Base-by-base conservation (phyloP, 2,113 vertebrate genomes). In the Lota lota region DNA sequence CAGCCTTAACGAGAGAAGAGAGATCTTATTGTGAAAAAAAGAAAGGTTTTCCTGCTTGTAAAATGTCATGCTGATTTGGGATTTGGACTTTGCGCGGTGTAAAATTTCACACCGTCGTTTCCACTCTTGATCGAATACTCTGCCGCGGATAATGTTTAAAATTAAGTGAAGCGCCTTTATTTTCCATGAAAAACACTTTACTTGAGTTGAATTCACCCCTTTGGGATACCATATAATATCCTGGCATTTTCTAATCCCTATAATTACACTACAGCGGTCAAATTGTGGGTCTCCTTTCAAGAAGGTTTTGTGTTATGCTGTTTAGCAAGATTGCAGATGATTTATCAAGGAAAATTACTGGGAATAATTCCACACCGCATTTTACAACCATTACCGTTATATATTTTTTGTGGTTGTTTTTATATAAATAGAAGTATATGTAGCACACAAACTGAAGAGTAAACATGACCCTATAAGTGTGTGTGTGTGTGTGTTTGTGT, bases 11-110 rank as follows among this genome's bases (percentile, higher is more conserved):
- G 67, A 84, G 24, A 24, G 24, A 2, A 24, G 80, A 79, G 73
- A 63, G 74, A 78, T 83, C 67, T 82, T 78, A 84, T 75, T 78
- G 70, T 17, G 50, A 56, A n/a, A 22, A 60, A 64, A 76, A 70
- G 70, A 72, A 70, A 64, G 74, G 71, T 81, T 79, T 71, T 70
- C 66, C 74, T 60, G 70, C 85, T 83, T 88, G 84, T 80, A 75
- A 84, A 88, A 88, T 87, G 83, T 87, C 87, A 89, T 70, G 82
- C 80, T 80, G 85, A 89, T 87, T 87, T 88, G 82, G 79, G 79
- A 87, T 86, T 85, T 83, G 61, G 83, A 69, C 74, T 79, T 24
- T 62, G 79, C 82, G 82, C 82, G 78, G 88, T 88, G 75, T 78
- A 66, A 36, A 72, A 90, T 91, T 91, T 91, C 88, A 91, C 88